Evolutionary conservation across 2,113 vertebrate species (phyloP).

Genomic region (Oreochromis niloticus): DNA sequence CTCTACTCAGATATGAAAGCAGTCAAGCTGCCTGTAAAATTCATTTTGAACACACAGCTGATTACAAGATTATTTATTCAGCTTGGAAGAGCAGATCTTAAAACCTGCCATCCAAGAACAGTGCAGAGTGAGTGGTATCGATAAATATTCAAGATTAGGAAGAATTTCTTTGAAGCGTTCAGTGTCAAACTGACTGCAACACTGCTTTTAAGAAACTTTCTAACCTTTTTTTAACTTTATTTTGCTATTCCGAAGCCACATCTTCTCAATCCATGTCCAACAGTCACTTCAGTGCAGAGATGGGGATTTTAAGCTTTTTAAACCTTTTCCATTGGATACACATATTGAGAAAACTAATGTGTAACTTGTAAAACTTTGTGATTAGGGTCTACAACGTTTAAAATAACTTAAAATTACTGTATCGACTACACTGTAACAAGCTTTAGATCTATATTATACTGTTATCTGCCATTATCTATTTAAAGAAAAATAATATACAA

Average conservation of each 20-base stretch:
- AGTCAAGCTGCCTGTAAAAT: neutral
- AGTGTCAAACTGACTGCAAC: conserved; percentile 3
- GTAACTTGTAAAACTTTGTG: neutral
- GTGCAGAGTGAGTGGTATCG: neutral
- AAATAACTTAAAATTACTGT: neutral
- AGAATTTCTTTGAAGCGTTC: neutral
- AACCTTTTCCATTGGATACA: neutral
- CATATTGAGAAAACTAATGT: neutral
- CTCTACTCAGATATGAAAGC: neutral
- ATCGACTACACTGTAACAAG: neutral
- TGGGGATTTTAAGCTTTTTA: neutral
- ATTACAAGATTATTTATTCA: neutral
- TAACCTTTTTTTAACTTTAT: neutral
- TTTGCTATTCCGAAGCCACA: neutral
- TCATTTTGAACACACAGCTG: neutral
- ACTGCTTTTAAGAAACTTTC: neutral
- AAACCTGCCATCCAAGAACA: neutral
- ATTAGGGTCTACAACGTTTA: neutral
- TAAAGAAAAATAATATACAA: neutral
- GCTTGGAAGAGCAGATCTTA: neutral
- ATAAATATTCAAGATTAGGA: neutral
- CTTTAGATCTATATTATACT: neutral
- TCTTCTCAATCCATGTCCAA: conserved; percentile 31
- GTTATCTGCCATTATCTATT: neutral
- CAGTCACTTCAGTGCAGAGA: conserved; percentile 10